A percentile compares a stretch with the other conserved stretches of the same genome.
These are phyloP conservation scores for silkworm (Bombyx mori) DNA, from an alignment of 1,140 invertebrate genomes.

Conservation along the genomic window DNA sequence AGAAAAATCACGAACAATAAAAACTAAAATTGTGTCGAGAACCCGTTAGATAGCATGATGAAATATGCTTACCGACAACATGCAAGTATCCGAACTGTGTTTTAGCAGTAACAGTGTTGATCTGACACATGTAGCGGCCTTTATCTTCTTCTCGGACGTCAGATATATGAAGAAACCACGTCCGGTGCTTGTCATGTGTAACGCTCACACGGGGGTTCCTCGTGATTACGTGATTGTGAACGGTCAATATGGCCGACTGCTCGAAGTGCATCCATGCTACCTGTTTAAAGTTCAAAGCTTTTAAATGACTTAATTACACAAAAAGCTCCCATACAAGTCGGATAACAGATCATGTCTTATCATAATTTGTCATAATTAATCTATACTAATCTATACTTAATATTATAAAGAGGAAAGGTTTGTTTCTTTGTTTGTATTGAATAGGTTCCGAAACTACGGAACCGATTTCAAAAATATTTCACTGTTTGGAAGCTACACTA, in stretches of 20 bases:
- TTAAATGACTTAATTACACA: too few species aligned
- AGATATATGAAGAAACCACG: slow-evolving; percentile 92
- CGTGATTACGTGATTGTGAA: slow-evolving; percentile 93
- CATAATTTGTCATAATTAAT: too few species aligned
- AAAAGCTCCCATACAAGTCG: too few species aligned
- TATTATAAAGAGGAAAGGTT: too few species aligned
- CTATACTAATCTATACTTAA: too few species aligned
- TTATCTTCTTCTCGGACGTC: slow-evolving; percentile 92
- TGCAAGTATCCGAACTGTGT: slow-evolving; percentile 93
- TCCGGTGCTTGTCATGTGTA: slow-evolving; percentile 88
- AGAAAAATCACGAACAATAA: too few species aligned
- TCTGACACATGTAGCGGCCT: slow-evolving; percentile 96
- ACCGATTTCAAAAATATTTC: too few species aligned
- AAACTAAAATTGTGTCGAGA: too few species aligned
- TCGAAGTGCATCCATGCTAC: slow-evolving; percentile 97
- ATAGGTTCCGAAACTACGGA: too few species aligned
- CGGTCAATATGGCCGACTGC: slow-evolving; percentile 92
- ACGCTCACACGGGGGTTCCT: slow-evolving; percentile 92
- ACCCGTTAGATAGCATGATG: not conserved
- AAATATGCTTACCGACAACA: slow-evolving; percentile 86
- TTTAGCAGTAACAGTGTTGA: slow-evolving; percentile 94
- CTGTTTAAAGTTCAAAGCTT: slow-evolving; percentile 60
- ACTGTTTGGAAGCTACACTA: too few species aligned
- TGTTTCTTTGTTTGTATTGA: too few species aligned
- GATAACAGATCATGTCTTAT: too few species aligned